Evolutionary conservation across 2,797 vertebrate genomes (phyloP).

Genomic region (Petrocephalus sullivani): DNA sequence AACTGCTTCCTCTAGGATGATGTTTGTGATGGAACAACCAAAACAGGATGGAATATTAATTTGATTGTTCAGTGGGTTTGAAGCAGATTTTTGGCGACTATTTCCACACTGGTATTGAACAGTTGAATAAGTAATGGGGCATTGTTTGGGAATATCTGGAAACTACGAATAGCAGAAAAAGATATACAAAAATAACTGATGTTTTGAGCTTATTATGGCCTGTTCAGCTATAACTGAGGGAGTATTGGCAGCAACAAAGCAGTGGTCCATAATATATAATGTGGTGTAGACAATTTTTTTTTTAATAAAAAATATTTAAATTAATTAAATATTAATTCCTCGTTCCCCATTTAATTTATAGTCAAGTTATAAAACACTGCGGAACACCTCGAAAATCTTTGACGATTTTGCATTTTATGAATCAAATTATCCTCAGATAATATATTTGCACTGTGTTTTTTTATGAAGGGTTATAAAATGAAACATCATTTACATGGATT

Average conservation of each 20-base stretch:
- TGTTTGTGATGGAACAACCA: not conserved
- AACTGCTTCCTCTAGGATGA: not conserved
- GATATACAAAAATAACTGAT: not conserved
- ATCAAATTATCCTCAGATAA: not conserved
- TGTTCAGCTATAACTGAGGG: not conserved
- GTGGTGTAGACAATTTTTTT: not conserved
- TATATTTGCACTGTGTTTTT: not conserved
- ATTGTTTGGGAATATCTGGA: not conserved
- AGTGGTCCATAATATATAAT: not conserved
- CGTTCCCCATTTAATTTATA: slow-evolving; percentile 15
- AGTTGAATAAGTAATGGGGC: not conserved
- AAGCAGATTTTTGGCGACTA: not conserved
- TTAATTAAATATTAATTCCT: slow-evolving; percentile 14
- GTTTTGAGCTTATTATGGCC: not conserved
- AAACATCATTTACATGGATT: not conserved
- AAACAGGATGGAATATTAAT: not conserved
- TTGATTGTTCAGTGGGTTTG: not conserved
- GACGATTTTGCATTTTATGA: slow-evolving; percentile 6
- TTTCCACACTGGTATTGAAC: not conserved
- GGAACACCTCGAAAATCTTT: not conserved
- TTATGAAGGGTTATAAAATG: not conserved
- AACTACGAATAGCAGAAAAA: not conserved
- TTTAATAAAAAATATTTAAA: not conserved
- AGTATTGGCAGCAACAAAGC: not conserved
- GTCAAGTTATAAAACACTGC: not conserved